These are phyloP conservation scores for Calypte anna DNA, from an alignment of 2,113 vertebrate genomes.

Conservation along the genomic window DNA sequence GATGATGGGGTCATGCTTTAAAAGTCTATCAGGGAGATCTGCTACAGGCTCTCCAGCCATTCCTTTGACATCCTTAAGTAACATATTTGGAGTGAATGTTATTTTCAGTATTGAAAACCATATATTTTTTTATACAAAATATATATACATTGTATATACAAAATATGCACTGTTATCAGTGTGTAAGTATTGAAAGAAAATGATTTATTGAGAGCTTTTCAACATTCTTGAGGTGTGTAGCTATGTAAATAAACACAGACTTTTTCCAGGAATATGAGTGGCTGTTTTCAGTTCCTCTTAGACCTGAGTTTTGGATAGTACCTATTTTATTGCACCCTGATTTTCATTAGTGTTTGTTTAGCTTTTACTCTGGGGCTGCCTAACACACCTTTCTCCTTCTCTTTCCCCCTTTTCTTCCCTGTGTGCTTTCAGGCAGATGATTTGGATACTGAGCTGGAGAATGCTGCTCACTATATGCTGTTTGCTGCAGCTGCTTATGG, in stretches of 20 bases:
- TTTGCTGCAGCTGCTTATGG: slow-evolving; percentile 94
- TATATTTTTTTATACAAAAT: no score
- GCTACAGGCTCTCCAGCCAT: not conserved
- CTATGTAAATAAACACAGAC: not conserved
- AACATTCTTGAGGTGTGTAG: not conserved
- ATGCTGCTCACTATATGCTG: slow-evolving; percentile 89
- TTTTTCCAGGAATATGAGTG: not conserved
- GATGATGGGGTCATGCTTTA: not conserved
- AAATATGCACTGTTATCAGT: not conserved
- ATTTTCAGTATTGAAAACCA: not conserved
- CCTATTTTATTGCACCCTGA: not conserved
- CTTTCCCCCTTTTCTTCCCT: not conserved
- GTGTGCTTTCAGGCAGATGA: slow-evolving; percentile 77
- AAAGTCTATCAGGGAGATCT: not conserved
- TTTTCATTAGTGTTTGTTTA: not conserved
- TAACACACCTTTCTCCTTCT: not conserved
- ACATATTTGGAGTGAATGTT: not conserved
- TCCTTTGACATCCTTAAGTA: not conserved
- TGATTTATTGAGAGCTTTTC: not conserved
- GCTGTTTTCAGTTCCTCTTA: not conserved
- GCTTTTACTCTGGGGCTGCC: not conserved
- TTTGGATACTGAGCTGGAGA: slow-evolving; percentile 87
- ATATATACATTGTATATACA: no score
- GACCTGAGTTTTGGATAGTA: not conserved
- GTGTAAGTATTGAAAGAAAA: not conserved